Conservation (phyloP, 2,113 vertebrate genomes). For the Oophaga pumilio region DNA sequence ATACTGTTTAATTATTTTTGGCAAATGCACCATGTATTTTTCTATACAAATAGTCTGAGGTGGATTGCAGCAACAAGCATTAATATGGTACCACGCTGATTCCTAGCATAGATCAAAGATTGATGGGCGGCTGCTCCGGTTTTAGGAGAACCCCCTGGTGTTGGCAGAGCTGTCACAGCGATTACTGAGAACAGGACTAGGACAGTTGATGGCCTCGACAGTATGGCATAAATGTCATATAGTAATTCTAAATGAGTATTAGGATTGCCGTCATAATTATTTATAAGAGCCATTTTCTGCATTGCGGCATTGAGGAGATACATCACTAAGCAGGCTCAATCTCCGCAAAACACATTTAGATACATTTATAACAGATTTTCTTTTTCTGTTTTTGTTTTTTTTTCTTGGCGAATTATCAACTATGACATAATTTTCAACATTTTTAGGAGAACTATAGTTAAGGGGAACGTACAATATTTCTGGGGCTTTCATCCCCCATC, state of each 20-base stretch:
- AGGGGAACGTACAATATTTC: too few species aligned
- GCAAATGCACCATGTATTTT: conserved; percentile 42
- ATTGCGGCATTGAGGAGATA: conserved; percentile 21
- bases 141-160: conserved; percentile 55
- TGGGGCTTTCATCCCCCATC: too few species aligned
- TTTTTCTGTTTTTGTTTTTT: background rate
- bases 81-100: conserved; percentile 48
- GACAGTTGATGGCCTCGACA: conserved; percentile 43
- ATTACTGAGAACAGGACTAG: conserved; percentile 32
- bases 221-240: conserved; percentile 23
- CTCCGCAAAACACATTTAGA: background rate
- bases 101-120: conserved; percentile 44
- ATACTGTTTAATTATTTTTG: conserved; percentile 52
- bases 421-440: background rate
- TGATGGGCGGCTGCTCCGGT: conserved; percentile 37
- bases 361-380: background rate
- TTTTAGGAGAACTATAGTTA: too few species aligned
- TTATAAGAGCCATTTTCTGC: conserved; percentile 36
- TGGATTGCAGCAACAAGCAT: conserved; percentile 48
- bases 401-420: background rate
- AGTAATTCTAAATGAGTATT: conserved; percentile 40
- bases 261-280: conserved; percentile 45
- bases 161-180: conserved; percentile 39
- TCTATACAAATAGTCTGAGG: conserved; percentile 50
- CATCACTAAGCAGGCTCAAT: background rate